Percentiles rank a stretch among this genome's conserved stretches.
Evolutionary conservation across 2,113 vertebrate genomes (phyloP).

Genomic region (Dendrocopos noguchii): DNA sequence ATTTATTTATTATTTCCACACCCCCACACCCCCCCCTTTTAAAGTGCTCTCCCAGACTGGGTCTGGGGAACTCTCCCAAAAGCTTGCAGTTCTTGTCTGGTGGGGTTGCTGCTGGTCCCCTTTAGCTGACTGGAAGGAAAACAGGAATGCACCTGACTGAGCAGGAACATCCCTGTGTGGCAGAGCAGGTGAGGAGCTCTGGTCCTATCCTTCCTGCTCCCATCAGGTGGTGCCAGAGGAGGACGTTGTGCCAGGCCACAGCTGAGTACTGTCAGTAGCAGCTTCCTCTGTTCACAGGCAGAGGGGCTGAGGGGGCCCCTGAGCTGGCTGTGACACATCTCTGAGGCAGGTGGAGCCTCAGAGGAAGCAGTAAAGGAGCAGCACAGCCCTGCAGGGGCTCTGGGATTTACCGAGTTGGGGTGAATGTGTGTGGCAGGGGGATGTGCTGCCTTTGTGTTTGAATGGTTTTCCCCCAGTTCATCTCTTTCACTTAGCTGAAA

Average conservation of each 20-base stretch:
- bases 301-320: not conserved
- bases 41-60: not conserved
- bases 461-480: rapidly evolving
- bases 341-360: not conserved
- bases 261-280: not conserved
- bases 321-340: not conserved
- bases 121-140: not conserved
- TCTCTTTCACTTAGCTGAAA: not conserved
- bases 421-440: not conserved
- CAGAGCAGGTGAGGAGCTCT: not conserved
- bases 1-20: too few species aligned
- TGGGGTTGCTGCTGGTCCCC: not conserved
- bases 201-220: not conserved
- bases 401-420: too few species aligned
- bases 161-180: too few species aligned
- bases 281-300: not conserved
- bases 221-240: rapidly evolving
- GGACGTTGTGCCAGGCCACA: rapidly evolving
- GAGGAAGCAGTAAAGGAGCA: not conserved
- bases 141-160: not conserved
- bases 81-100: not conserved
- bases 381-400: rapidly evolving
- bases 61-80: not conserved
- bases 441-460: rapidly evolving
- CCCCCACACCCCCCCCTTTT: not conserved